Evolutionary conservation across 1,140 invertebrate species (phyloP), one percentile per base, ranked within the genome.

Genomic region (Drosophila jambulina): DNA sequence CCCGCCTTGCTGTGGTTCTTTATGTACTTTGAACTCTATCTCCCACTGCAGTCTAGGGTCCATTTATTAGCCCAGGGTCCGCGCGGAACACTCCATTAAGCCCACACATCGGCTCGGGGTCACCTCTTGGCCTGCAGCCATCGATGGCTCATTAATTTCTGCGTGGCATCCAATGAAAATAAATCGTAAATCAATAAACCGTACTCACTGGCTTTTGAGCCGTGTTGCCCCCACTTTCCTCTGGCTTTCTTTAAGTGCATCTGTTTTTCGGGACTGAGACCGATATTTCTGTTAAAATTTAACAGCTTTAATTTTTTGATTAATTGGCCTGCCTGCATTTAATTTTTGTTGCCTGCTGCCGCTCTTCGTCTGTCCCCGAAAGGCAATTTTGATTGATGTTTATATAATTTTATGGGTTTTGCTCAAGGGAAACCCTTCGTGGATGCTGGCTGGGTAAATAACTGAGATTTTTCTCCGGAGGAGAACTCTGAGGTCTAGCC

Each of bases 181-280:
- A 88, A 84, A 88, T 88, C 85, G 83, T 87, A 88, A 87, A 87
- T 87, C 83, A 87, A 87, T 87, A 88, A 87, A 77, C 71, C 80
- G 67, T 72, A 88, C 77, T 88, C 65, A 38, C 40, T 48, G 45
- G 45, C 45, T 62, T 62, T 46, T 65, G 75, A 40, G 25, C 60
- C 64, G 46, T 71, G 69, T 59, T 19, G 62, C 27, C 36, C 25
- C 19, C 77, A 80, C 36, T 68, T 60, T 43, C 60, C 17, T 21
- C 46, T 34, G 38, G 29, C 45, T 49, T 69, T 70, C 60, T 46
- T 56, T 54, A 25, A 69, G 64, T 70, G 58, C 42, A 78, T 61
- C 29, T 49, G 3, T 43, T 27, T 46, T 48, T 58, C 46, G 36
- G 42, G 53, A 7, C 42, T 46, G 36, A 54, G 32, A 23, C 23